Percentiles rank a stretch among this genome's conserved stretches.
These are phyloP conservation scores for Pseudomyrmex flavicornis DNA, from an alignment of 1,140 invertebrate species.

Conservation along the genomic window DNA sequence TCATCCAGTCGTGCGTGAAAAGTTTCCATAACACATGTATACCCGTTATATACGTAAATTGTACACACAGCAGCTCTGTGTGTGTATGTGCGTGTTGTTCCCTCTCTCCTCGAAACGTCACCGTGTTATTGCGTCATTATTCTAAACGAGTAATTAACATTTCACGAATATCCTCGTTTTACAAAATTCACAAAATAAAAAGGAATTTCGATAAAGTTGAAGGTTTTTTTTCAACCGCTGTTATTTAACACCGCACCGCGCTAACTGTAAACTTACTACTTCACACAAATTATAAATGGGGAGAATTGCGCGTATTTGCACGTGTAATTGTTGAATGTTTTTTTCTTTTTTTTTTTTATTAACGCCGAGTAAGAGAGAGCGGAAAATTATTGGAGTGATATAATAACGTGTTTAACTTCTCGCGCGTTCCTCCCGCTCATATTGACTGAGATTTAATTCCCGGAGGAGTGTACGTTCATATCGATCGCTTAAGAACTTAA, in stretches of 20 bases:
- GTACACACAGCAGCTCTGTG: no score
- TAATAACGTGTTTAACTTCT: slow-evolving; percentile 25
- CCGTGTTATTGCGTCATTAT: background rate
- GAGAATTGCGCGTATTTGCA: background rate
- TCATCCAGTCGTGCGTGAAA: background rate
- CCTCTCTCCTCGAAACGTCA: background rate
- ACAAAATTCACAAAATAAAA: background rate
- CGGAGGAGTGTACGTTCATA: slow-evolving; percentile 34
- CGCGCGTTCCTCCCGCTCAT: slow-evolving; percentile 1
- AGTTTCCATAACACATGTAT: slow-evolving; percentile 18
- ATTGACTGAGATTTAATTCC: slow-evolving; percentile 59
- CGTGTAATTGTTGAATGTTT: background rate
- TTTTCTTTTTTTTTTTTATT: background rate
- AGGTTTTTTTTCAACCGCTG: background rate
- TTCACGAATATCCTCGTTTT: background rate
- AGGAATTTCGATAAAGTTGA: no score
- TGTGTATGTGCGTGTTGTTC: background rate
- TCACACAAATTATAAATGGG: no score
- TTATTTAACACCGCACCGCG: background rate
- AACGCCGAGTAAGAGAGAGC: background rate
- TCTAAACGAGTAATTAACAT: slow-evolving; percentile 1
- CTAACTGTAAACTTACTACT: background rate
- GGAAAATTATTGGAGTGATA: background rate
- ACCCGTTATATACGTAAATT: no score
- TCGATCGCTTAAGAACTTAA: slow-evolving; percentile 65